These are phyloP conservation scores for Pammene aurita DNA, from an alignment of 2,888 invertebrate species.

Conservation along the genomic window DNA sequence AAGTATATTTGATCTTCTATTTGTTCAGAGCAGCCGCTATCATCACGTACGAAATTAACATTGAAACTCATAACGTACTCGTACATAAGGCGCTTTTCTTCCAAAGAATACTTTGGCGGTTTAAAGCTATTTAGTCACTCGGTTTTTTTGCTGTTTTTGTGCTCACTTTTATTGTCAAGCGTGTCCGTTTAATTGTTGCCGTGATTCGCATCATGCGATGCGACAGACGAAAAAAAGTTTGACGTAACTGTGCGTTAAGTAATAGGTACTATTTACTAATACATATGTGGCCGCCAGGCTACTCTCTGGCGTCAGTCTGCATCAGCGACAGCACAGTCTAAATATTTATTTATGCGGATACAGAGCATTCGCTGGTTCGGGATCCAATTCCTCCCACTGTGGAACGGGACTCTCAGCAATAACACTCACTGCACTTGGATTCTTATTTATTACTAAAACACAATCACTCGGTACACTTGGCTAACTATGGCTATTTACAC, in stretches of 20 bases:
- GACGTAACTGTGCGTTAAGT: conserved; percentile 11
- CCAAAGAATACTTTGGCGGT: conserved; percentile 1
- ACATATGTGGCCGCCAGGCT: too few relatives aligned
- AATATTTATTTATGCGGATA: too few relatives aligned
- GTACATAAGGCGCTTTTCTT: background rate
- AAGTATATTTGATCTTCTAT: background rate
- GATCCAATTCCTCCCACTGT: too few relatives aligned
- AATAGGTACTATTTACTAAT: background rate
- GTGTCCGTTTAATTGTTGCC: conserved; percentile 18
- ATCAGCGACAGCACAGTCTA: too few relatives aligned
- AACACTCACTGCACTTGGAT: too few relatives aligned
- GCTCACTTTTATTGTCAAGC: conserved; percentile 26
- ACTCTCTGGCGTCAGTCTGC: too few relatives aligned
- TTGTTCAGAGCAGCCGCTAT: background rate
- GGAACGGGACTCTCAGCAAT: too few relatives aligned
- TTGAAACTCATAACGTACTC: background rate
- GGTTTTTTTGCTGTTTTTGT: conserved; percentile 7
- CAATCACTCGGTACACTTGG: too few relatives aligned
- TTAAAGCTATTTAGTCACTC: conserved; percentile 13
- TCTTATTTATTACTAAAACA: too few relatives aligned
- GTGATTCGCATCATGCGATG: conserved; percentile 18
- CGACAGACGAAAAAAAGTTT: conserved; percentile 9
- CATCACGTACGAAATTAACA: background rate
- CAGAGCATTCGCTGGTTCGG: too few relatives aligned
- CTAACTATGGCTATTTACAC: too few relatives aligned